Conservation (phyloP, 2,113 vertebrate species). For the Python bivittatus region DNA sequence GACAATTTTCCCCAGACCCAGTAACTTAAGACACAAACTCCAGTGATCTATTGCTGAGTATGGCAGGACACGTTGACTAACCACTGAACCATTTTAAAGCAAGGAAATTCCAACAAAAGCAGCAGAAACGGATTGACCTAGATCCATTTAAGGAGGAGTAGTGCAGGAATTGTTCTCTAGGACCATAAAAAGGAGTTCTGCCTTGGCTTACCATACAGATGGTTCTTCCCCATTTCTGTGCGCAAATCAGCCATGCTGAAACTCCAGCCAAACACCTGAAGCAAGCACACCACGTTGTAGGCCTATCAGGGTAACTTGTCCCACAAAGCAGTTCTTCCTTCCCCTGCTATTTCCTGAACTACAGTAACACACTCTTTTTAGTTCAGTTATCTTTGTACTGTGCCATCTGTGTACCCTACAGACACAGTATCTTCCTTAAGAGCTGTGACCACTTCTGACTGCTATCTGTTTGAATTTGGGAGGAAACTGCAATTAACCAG, state of each 20-base stretch:
- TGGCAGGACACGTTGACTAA: conserved; percentile 2
- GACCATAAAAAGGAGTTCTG: not conserved
- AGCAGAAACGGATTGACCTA: conserved; percentile 2
- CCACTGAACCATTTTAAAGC: not conserved
- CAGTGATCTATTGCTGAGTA: conserved; percentile 14
- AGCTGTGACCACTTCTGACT: not conserved
- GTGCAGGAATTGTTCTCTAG: not conserved
- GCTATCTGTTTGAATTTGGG: conserved; percentile 1
- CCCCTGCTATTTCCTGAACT: not conserved
- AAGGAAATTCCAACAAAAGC: conserved; percentile 3
- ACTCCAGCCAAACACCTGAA: not conserved
- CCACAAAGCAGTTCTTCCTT: not conserved
- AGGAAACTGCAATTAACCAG: conserved; percentile 19
- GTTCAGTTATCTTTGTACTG: not conserved
- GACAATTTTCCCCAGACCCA: conserved; percentile 9
- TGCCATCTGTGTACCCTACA: not conserved
- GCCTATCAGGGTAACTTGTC: not conserved
- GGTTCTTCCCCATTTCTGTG: not conserved
- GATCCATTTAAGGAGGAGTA: conserved; percentile 27
- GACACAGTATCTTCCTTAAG: not conserved
- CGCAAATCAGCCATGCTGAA: not conserved
- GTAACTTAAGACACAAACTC: conserved; percentile 24
- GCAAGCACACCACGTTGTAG: not conserved
- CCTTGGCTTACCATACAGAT: not conserved
- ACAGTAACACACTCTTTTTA: not conserved